Evolutionary conservation across 1,140 invertebrate genomes (phyloP), one percentile per base, ranked within the genome.

Genomic region (Subanguina moxae): DNA sequence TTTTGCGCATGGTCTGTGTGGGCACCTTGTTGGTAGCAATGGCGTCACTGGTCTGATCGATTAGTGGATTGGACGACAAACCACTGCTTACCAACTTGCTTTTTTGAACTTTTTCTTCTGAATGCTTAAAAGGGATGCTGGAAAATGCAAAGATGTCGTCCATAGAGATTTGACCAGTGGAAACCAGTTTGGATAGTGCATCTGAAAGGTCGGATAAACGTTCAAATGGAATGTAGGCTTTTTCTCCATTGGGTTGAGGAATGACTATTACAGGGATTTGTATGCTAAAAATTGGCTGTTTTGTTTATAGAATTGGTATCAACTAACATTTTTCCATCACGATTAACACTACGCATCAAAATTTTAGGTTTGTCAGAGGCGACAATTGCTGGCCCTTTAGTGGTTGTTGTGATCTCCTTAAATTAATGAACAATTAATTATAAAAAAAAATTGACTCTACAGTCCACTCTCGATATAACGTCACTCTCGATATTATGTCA

Each of bases 181-280:
- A 66, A 0, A 70, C 48, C 5, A 71, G 67, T 43, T 69, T 27
- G 28, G 58, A n/a, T 7, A 71, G 15, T 0, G 70, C 72, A 15
- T 73, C 70, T 8, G 70, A 75, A 19, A 71, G 59, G n/a, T 75
- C 72, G 27, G 25, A 42, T 5, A 71, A 46, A n/a, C 61, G 21
- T 3, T 75, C 28, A 27, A 45, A 70, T 19, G 70, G 68, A 65
- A 70, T 27, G 23, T 74, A 52, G 25, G 32, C 17, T 13, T 15
- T 43, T 48, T 75, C 25, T 11, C 68, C 68, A 57, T 74, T 66
- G 15, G 19, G 1, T 28, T 73, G 68, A 1, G 68, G 68, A 38
- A 70, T 66, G 23, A 67, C 52, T 8, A 70, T 15, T 28, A 70
- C 23, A n/a, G 68, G 68, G 30, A 70, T 28, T 65, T 72, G 21